phyloP scores from a whole-genome alignment of 2,888 invertebrate genomes.

The Tinea trinotella region DNA sequence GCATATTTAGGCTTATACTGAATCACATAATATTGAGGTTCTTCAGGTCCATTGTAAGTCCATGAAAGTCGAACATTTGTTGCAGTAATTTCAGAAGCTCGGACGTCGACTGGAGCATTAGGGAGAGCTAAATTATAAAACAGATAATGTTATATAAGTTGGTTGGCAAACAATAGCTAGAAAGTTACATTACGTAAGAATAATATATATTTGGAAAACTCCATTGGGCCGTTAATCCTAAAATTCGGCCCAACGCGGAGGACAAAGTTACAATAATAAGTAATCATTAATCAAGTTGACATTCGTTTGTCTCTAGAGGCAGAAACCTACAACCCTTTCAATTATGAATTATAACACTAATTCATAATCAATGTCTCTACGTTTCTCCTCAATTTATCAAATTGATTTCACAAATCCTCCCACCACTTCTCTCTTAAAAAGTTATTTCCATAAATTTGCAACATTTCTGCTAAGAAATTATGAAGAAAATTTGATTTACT shows the following conservation, averaged over 20 bases:
- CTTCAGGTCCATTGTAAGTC: slow-evolving; percentile 91
- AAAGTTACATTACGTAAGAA: too few species aligned
- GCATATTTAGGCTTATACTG: slow-evolving; percentile 97
- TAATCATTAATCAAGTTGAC: slow-evolving; percentile 62
- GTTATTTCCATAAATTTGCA: slow-evolving; percentile 60
- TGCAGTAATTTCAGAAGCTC: slow-evolving; percentile 93
- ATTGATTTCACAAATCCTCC: slow-evolving; percentile 57
- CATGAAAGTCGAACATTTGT: slow-evolving; percentile 94
- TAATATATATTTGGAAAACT: slow-evolving; percentile 9
- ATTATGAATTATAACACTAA: slow-evolving; percentile 69
- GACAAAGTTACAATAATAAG: slow-evolving; percentile 64
- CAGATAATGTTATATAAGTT: background rate
- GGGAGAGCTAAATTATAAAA: slow-evolving; percentile 81
- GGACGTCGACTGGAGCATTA: slow-evolving; percentile 89
- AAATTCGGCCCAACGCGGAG: slow-evolving; percentile 27
- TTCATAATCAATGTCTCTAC: slow-evolving; percentile 62
- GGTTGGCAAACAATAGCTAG: background rate
- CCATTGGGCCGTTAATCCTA: slow-evolving; percentile 13
- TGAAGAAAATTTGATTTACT: slow-evolving; percentile 53
- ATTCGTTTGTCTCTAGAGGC: slow-evolving; percentile 58
- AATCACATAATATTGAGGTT: slow-evolving; percentile 96
- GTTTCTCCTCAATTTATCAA: slow-evolving; percentile 63
- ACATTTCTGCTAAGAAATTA: slow-evolving; percentile 58
- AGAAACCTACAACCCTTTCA: slow-evolving; percentile 52
- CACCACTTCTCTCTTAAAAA: slow-evolving; percentile 34